These are phyloP conservation scores for Tipula vernalis DNA, from an alignment of 2,888 invertebrate species.

Conservation along the genomic window DNA sequence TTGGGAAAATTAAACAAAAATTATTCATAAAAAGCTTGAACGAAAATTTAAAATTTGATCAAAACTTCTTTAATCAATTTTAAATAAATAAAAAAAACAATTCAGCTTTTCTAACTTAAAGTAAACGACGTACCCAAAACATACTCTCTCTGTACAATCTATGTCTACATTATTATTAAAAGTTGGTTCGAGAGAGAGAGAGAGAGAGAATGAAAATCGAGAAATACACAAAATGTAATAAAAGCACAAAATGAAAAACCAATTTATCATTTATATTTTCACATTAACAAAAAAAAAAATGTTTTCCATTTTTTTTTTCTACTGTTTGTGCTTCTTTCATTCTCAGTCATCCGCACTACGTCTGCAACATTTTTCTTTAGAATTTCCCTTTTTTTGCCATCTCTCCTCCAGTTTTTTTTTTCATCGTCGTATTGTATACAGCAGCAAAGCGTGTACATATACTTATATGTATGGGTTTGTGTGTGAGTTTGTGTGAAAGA, in stretches of 20 bases:
- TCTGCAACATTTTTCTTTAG: not conserved
- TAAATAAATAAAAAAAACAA: not conserved
- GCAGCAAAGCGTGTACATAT: not conserved
- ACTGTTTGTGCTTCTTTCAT: not conserved
- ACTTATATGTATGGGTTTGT: too few species aligned
- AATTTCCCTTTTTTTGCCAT: not conserved
- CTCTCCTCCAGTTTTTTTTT: not conserved
- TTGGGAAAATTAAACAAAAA: not conserved
- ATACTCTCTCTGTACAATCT: not conserved
- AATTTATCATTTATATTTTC: slow-evolving; percentile 4
- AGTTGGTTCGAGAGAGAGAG: not conserved
- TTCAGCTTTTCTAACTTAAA: not conserved
- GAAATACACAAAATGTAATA: not conserved
- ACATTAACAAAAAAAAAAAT: not conserved
- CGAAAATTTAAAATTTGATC: not conserved
- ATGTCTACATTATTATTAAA: not conserved
- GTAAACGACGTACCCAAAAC: not conserved
- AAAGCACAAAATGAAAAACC: not conserved
- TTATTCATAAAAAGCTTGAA: not conserved
- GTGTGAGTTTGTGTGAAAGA: not conserved
- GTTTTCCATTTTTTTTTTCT: not conserved
- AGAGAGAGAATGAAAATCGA: not conserved
- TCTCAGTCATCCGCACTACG: slow-evolving; percentile 4
- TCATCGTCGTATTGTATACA: not conserved
- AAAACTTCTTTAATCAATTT: slow-evolving; percentile 1